phyloP scores from a whole-genome alignment of 2,888 invertebrate genomes.

The Cinara cedri region DNA sequence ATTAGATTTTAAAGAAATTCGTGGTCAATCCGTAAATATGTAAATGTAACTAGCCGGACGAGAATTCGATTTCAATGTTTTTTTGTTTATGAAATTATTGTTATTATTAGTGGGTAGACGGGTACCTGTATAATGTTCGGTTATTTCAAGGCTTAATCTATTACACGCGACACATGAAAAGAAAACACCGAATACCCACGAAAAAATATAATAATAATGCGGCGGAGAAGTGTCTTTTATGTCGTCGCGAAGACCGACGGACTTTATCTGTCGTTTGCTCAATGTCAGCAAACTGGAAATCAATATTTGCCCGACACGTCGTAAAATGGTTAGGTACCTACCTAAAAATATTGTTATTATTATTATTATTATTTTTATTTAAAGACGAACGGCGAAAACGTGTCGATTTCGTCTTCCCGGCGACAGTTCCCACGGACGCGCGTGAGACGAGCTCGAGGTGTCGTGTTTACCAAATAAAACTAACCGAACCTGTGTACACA shows the following conservation, averaged over 20 bases:
- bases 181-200: slow-evolving; percentile 7
- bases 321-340: slow-evolving; percentile 26
- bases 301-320: slow-evolving; percentile 50
- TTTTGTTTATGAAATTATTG: no score
- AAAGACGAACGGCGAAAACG: slow-evolving; percentile 47
- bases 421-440: slow-evolving; percentile 49
- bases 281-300: slow-evolving; percentile 48
- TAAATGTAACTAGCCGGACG: no score
- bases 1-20: no score
- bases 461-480: slow-evolving; percentile 34
- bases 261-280: slow-evolving; percentile 32
- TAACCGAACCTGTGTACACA: slow-evolving; percentile 48
- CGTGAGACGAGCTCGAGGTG: slow-evolving; percentile 1
- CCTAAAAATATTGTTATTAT: no score
- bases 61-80: no score
- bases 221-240: slow-evolving; percentile 29
- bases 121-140: neutral
- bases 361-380: slow-evolving; percentile 27
- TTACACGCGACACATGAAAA: slow-evolving; percentile 17
- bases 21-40: no score
- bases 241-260: slow-evolving; percentile 21
- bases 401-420: slow-evolving; percentile 43
- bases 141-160: slow-evolving; percentile 9
- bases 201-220: neutral
- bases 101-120: no score